A percentile compares a stretch with the other conserved stretches of the same genome.
phyloP scores from a whole-genome alignment of 2,113 vertebrate genomes.

The Oenanthe oenanthe region DNA sequence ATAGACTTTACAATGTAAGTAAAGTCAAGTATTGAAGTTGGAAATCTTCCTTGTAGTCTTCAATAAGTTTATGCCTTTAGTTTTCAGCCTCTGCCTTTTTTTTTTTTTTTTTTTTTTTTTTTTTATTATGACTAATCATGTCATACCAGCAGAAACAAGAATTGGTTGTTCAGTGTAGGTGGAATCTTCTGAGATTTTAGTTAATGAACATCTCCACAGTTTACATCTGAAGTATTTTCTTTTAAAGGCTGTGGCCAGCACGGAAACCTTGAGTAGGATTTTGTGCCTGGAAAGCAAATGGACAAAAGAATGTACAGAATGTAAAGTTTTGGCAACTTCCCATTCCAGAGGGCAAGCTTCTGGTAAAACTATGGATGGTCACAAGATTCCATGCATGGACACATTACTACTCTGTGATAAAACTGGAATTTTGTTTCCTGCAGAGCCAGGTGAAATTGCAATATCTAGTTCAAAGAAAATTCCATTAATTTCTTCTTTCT shows the following conservation, averaged over 20 bases:
- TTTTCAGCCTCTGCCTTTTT: neutral
- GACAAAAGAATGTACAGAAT: neutral
- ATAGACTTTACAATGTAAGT: neutral
- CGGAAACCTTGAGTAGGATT: neutral
- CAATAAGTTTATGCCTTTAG: neutral
- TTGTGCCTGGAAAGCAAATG: neutral
- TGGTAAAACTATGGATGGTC: neutral
- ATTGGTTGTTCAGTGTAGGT: neutral
- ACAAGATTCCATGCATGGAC: neutral
- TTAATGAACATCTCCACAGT: neutral
- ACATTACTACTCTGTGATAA: neutral
- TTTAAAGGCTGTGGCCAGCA: neutral
- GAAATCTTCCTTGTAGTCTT: neutral
- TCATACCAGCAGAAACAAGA: neutral
- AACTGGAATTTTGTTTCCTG: neutral
- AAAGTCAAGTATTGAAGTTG: neutral
- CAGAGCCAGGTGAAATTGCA: neutral
- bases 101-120: too few species aligned
- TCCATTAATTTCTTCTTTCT: neutral
- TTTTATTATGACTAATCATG: neutral
- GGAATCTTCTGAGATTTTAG: neutral
- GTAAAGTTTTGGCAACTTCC: neutral
- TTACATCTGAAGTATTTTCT: neutral
- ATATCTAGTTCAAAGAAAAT: neutral
- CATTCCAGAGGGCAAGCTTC: neutral